phyloP scores from a whole-genome alignment of 2,888 invertebrate species.

The Malachius bipustulatus region DNA sequence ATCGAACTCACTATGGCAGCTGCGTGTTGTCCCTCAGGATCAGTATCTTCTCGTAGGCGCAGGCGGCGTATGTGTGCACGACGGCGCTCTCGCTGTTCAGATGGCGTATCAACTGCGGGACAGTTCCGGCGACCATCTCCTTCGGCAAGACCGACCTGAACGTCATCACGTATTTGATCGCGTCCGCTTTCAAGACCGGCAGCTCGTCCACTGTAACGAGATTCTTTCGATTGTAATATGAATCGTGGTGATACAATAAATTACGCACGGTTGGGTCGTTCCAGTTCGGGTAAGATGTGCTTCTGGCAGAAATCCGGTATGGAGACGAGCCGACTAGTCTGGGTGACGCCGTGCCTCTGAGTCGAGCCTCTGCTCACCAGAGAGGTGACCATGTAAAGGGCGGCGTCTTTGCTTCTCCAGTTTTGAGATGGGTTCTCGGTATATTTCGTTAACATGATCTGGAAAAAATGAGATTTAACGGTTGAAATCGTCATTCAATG shows the following conservation, averaged over 20 bases:
- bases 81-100: constrained; percentile 69
- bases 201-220: constrained; percentile 62
- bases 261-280: constrained; percentile 52
- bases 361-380: constrained; percentile 84
- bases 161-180: constrained; percentile 91
- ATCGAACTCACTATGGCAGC: constrained; percentile 39
- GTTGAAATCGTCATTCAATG: too few species aligned
- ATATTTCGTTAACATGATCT: constrained; percentile 71
- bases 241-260: constrained; percentile 2
- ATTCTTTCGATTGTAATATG: constrained; percentile 11
- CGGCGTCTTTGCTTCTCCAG: constrained; percentile 94
- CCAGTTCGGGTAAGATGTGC: constrained; percentile 79
- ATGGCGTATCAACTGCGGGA: constrained; percentile 71
- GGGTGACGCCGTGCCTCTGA: constrained; percentile 81
- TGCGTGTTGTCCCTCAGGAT: constrained; percentile 53
- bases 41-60: constrained; percentile 78
- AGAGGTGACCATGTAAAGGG: constrained; percentile 91
- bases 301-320: constrained; percentile 78
- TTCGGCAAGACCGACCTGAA: constrained; percentile 83
- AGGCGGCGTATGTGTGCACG: constrained; percentile 91
- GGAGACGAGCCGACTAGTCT: constrained; percentile 81
- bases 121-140: constrained; percentile 57
- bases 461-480: too few species aligned
- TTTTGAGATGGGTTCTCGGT: constrained; percentile 58
- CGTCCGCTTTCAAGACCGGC: constrained; percentile 91